Conservation (phyloP, 2,113 vertebrate species). For the Ptilonorhynchus violaceus region DNA sequence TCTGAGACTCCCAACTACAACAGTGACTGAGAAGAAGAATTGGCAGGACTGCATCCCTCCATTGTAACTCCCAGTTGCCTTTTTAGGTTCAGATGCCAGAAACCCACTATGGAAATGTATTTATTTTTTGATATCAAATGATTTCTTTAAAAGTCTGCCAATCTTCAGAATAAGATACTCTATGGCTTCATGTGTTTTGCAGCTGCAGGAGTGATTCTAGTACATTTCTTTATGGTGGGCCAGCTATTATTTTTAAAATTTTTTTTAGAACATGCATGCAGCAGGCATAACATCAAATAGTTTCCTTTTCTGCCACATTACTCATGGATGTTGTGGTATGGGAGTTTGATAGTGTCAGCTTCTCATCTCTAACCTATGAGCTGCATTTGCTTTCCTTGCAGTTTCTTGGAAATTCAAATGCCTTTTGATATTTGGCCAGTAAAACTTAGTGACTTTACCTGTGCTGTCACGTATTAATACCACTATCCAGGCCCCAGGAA, state of each 20-base stretch:
- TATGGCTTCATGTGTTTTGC: conserved; percentile 26
- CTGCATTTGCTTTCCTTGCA: not conserved
- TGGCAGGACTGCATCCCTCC: not conserved
- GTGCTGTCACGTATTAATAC: not conserved
- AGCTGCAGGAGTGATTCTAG: not conserved
- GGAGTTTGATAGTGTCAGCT: not conserved
- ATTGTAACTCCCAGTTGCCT: not conserved
- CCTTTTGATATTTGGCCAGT: not conserved
- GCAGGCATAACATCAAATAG: not conserved
- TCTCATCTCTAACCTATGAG: not conserved
- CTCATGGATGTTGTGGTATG: not conserved
- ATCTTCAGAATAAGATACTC: not conserved
- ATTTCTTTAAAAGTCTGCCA: conserved; percentile 37
- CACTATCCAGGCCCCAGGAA: not conserved
- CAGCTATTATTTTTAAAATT: not conserved
- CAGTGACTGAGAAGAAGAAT: not conserved
- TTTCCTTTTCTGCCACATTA: conserved; percentile 29
- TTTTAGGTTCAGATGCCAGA: not conserved
- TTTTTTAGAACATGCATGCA: not conserved
- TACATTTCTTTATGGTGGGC: not conserved
- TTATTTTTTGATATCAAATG: not conserved
- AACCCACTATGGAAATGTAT: not conserved
- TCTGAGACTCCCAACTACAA: not conserved
- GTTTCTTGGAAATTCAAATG: conserved; percentile 10
- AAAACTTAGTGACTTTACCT: not conserved